Percentiles rank a stretch among this genome's conserved stretches.
These are phyloP conservation scores for Melanargia galathea DNA, from an alignment of 2,888 invertebrate genomes.

Conservation along the genomic window DNA sequence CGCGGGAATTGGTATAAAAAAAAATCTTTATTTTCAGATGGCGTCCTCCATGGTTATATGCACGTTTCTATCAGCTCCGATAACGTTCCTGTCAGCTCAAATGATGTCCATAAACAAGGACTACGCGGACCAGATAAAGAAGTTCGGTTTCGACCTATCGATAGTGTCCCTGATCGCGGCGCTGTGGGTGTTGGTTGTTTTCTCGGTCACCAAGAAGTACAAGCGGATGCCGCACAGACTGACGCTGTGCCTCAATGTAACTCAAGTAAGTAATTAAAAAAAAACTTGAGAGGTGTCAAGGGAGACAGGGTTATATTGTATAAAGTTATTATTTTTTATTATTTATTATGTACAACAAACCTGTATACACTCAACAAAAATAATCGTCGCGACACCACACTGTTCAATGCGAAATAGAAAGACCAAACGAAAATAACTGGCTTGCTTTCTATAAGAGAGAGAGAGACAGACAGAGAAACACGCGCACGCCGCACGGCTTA, in stretches of 20 bases:
- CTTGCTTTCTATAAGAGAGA: too few relatives aligned
- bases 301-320: too few relatives aligned
- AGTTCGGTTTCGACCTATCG: slow-evolving; percentile 87
- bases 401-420: too few relatives aligned
- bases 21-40: slow-evolving; percentile 79
- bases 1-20: too few relatives aligned
- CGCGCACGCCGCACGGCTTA: too few relatives aligned
- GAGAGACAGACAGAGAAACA: too few relatives aligned
- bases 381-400: too few relatives aligned
- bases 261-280: background rate
- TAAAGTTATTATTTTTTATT: too few relatives aligned
- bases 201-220: slow-evolving; percentile 88
- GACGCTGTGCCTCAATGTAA: background rate
- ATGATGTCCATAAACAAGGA: slow-evolving; percentile 92
- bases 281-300: too few relatives aligned
- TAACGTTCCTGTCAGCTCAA: slow-evolving; percentile 97
- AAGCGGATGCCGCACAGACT: slow-evolving; percentile 89
- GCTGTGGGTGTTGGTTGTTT: slow-evolving; percentile 89
- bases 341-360: too few relatives aligned
- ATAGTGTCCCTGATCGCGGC: slow-evolving; percentile 89
- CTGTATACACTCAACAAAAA: too few relatives aligned
- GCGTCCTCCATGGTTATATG: slow-evolving; percentile 97
- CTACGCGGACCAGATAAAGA: slow-evolving; percentile 88
- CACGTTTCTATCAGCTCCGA: slow-evolving; percentile 95
- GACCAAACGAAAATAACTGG: too few relatives aligned